A percentile compares a stretch with the other conserved stretches of the same genome.
These are phyloP conservation scores for Amblyornis subalaris DNA, from an alignment of 2,113 vertebrate species.

Conservation along the genomic window DNA sequence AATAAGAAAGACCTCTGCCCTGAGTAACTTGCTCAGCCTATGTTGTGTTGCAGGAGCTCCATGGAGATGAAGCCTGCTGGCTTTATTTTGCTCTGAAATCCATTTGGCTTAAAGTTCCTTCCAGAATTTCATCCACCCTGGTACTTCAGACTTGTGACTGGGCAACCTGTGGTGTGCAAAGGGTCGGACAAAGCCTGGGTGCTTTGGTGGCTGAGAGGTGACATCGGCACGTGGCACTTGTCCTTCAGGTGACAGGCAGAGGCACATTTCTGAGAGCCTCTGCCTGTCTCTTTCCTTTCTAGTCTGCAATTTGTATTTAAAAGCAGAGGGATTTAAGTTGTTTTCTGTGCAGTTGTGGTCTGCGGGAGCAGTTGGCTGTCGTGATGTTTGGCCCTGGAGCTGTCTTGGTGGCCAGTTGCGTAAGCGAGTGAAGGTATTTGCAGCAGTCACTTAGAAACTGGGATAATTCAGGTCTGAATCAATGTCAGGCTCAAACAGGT, in stretches of 20 bases:
- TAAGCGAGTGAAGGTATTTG: neutral
- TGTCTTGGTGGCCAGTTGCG: neutral
- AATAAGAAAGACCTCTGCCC: neutral
- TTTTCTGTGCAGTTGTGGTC: neutral
- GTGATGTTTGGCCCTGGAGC: neutral
- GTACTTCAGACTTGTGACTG: neutral
- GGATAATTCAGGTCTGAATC: neutral
- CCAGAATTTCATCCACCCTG: neutral
- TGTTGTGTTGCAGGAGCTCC: constrained; percentile 48
- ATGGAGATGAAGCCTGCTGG: constrained; percentile 45
- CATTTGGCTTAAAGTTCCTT: neutral
- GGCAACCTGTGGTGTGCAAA: neutral
- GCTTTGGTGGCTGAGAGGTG: neutral
- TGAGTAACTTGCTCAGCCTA: neutral
- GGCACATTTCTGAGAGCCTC: neutral
- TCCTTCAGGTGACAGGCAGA: neutral
- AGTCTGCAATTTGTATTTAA: neutral
- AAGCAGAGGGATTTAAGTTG: neutral
- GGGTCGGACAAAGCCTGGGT: neutral
- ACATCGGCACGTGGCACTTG: neutral
- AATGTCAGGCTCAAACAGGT: constrained; percentile 38
- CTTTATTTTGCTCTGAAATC: constrained; percentile 8
- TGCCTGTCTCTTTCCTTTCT: neutral
- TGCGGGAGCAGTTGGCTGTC: neutral
- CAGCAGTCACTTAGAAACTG: neutral